These are phyloP conservation scores for Eucera pruinosa DNA, from an alignment of 2,888 invertebrate species.

Conservation along the genomic window DNA sequence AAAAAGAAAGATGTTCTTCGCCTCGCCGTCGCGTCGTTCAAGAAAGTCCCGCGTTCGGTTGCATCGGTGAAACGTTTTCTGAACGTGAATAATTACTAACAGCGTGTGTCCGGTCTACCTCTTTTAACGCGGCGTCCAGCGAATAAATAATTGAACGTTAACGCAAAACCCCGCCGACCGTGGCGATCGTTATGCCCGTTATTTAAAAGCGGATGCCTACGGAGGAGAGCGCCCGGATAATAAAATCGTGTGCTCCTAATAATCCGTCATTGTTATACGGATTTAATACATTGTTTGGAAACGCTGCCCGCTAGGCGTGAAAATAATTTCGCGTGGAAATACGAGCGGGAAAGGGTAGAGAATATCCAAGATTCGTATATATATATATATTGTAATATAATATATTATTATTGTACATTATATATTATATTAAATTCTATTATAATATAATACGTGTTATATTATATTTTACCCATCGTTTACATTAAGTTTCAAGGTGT, in stretches of 20 bases:
- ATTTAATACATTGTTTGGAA: neutral
- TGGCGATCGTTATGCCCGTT: slow-evolving; percentile 57
- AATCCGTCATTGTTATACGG: slow-evolving; percentile 16
- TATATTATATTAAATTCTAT: too few species aligned
- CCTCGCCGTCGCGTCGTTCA: too few species aligned
- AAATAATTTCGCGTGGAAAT: too few species aligned
- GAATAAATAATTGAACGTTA: slow-evolving; percentile 63
- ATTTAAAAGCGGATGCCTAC: slow-evolving; percentile 51
- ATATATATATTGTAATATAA: too few species aligned
- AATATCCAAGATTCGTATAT: too few species aligned
- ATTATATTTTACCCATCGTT: too few species aligned
- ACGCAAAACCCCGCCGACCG: slow-evolving; percentile 52
- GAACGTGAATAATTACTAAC: slow-evolving; percentile 58
- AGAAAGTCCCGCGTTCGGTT: slow-evolving; percentile 41
- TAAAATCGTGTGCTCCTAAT: slow-evolving; percentile 28
- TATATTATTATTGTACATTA: too few species aligned
- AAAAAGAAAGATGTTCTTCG: too few species aligned
- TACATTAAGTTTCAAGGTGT: too few species aligned
- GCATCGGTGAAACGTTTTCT: slow-evolving; percentile 43
- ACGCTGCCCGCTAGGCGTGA: neutral
- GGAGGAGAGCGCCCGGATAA: slow-evolving; percentile 48
- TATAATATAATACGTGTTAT: too few species aligned
- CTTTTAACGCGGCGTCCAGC: slow-evolving; percentile 51
- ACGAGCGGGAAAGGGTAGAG: too few species aligned
- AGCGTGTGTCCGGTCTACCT: slow-evolving; percentile 58